These are phyloP conservation scores for Patella ulyssiponensis DNA, from an alignment of 2,888 invertebrate genomes.

Conservation along the genomic window DNA sequence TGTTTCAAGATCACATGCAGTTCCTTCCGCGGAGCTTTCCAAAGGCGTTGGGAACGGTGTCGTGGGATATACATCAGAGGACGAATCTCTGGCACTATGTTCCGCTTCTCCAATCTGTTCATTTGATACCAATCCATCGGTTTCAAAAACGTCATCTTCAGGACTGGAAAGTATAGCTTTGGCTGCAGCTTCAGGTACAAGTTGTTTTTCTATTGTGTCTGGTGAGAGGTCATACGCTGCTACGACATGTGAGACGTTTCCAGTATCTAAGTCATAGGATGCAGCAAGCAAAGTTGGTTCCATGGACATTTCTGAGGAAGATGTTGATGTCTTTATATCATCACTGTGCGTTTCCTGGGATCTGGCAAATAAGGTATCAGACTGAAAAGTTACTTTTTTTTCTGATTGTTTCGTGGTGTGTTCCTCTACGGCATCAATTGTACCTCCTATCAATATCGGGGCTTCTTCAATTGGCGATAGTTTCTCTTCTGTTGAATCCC, in stretches of 20 bases:
- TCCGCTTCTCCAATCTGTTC: slow-evolving; percentile 35
- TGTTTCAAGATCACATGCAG: slow-evolving; percentile 48
- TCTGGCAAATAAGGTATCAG: slow-evolving; percentile 42
- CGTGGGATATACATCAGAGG: slow-evolving; percentile 48
- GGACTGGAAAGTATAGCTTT: slow-evolving; percentile 70
- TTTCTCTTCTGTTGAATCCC: slow-evolving; percentile 65
- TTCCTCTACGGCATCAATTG: slow-evolving; percentile 47
- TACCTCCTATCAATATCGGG: slow-evolving; percentile 49
- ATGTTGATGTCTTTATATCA: slow-evolving; percentile 68
- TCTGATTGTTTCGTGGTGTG: slow-evolving; percentile 40
- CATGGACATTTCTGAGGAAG: slow-evolving; percentile 90
- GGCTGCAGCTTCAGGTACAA: slow-evolving; percentile 76
- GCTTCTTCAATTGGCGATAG: slow-evolving; percentile 64
- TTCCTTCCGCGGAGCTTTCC: slow-evolving; percentile 40
- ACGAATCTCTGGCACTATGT: slow-evolving; percentile 36
- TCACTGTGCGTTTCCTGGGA: slow-evolving; percentile 57
- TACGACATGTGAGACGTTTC: slow-evolving; percentile 72
- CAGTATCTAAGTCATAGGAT: slow-evolving; percentile 80
- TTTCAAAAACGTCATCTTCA: slow-evolving; percentile 73
- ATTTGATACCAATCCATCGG: slow-evolving; percentile 61
- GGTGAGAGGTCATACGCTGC: slow-evolving; percentile 69
- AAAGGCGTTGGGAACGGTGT: slow-evolving; percentile 63
- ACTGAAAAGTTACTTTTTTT: slow-evolving; percentile 61
- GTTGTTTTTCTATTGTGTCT: slow-evolving; percentile 72
- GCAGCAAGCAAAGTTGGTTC: slow-evolving; percentile 88